Conservation (phyloP, 1,140 invertebrate species). For the Drosophila rhopaloa region DNA sequence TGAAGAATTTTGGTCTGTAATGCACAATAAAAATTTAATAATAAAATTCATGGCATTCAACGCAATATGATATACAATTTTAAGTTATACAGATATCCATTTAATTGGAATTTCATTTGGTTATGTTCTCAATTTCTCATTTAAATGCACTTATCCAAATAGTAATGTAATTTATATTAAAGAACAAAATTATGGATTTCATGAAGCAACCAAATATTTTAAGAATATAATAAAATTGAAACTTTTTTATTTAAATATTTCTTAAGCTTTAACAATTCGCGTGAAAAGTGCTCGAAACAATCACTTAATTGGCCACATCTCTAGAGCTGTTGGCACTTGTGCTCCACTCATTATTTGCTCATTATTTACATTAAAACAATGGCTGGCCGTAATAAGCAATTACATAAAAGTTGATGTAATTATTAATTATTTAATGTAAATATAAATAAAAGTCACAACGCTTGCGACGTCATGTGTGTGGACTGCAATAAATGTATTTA, state of each 20-base stretch:
- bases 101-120: neutral
- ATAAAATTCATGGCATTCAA: too few species aligned
- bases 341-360: constrained; percentile 45
- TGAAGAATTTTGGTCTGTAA: neutral
- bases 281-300: constrained; percentile 1
- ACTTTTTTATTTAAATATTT: too few species aligned
- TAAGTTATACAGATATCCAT: too few species aligned
- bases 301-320: constrained; percentile 25
- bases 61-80: too few species aligned
- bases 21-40: too few species aligned
- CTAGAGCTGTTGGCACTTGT: constrained; percentile 33
- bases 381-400: constrained; percentile 72
- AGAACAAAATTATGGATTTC: too few species aligned
- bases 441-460: constrained; percentile 61
- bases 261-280: neutral
- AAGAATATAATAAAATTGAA: too few species aligned
- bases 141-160: too few species aligned
- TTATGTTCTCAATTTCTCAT: too few species aligned
- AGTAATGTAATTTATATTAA: too few species aligned
- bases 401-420: constrained; percentile 80
- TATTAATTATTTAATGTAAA: constrained; percentile 81
- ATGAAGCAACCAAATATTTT: too few species aligned
- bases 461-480: constrained; percentile 11
- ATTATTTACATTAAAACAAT: constrained; percentile 51
- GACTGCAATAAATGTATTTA: constrained; percentile 76